Evolutionary conservation across 2,113 vertebrate genomes (phyloP).

Genomic region (Nicator chloris): DNA sequence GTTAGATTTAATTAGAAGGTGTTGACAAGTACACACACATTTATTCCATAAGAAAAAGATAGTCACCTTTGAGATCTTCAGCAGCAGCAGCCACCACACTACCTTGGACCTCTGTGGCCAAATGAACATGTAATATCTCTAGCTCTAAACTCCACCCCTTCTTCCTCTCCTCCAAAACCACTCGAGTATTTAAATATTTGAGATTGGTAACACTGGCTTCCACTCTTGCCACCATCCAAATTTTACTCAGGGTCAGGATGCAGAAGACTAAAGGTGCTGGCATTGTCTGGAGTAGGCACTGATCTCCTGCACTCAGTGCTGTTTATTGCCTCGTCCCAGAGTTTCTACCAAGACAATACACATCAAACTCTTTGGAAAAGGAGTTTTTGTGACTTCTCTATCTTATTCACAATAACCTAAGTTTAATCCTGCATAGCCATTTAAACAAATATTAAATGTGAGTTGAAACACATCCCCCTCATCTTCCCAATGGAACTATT

Average conservation of each 20-base stretch:
- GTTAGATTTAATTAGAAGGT: constrained; percentile 18
- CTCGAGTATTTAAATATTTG: background rate
- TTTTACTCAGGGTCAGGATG: background rate
- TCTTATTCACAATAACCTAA: background rate
- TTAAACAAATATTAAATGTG: background rate
- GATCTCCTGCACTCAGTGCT: background rate
- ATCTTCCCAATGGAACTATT: constrained; percentile 5
- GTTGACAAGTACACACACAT: background rate
- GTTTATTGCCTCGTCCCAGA: background rate
- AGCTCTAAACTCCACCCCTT: background rate
- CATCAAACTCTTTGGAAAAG: background rate
- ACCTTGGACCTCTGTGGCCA: background rate
- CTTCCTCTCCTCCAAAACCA: background rate
- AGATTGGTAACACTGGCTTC: background rate
- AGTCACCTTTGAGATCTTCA: background rate
- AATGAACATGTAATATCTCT: background rate
- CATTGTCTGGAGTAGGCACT: background rate
- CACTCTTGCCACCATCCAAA: background rate
- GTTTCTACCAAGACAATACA: background rate
- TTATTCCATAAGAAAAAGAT: background rate
- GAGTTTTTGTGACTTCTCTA: background rate
- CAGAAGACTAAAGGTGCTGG: background rate
- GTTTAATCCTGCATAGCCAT: background rate
- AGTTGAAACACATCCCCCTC: background rate
- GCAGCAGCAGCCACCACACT: background rate